phyloP scores from a whole-genome alignment of 1,140 invertebrate species.

The Onthophagus taurus region DNA sequence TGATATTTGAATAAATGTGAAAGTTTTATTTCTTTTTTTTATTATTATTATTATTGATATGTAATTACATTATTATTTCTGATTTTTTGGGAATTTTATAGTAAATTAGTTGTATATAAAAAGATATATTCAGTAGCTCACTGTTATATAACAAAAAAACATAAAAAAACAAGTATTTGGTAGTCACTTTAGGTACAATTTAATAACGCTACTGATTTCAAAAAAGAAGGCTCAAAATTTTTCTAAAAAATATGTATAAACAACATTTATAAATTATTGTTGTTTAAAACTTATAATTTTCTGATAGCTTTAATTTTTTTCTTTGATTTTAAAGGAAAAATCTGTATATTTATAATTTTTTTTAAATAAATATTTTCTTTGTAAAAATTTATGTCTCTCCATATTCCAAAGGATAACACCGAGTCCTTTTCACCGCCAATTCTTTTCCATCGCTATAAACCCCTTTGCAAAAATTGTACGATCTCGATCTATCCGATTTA shows the following conservation, averaged over 20 bases:
- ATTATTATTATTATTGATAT: background rate
- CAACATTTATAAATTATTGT: no score
- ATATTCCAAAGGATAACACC: slow-evolving; percentile 7
- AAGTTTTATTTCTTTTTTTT: background rate
- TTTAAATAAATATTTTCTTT: slow-evolving; percentile 32
- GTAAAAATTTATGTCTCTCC: slow-evolving; percentile 15
- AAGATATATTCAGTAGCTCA: slow-evolving; percentile 24
- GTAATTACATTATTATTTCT: slow-evolving; percentile 13
- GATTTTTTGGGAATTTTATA: slow-evolving; percentile 13
- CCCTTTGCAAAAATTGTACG: slow-evolving; percentile 24
- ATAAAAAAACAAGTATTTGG: no score
- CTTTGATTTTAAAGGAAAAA: slow-evolving; percentile 18
- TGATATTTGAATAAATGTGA: background rate
- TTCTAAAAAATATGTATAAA: slow-evolving; percentile 18
- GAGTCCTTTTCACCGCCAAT: slow-evolving; percentile 9
- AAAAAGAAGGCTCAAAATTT: slow-evolving; percentile 28
- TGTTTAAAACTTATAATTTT: no score
- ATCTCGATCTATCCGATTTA: slow-evolving; percentile 20
- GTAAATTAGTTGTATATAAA: slow-evolving; percentile 8
- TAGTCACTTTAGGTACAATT: slow-evolving; percentile 20
- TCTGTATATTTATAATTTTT: slow-evolving; percentile 23
- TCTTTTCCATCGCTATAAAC: slow-evolving; percentile 18
- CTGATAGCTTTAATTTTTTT: slow-evolving; percentile 27
- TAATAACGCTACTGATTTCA: slow-evolving; percentile 28
- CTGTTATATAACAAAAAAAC: slow-evolving; percentile 17